These are phyloP conservation scores for Rambutsinella grinnellia DNA, from an alignment of 2,888 invertebrate genomes.

Conservation along the genomic window DNA sequence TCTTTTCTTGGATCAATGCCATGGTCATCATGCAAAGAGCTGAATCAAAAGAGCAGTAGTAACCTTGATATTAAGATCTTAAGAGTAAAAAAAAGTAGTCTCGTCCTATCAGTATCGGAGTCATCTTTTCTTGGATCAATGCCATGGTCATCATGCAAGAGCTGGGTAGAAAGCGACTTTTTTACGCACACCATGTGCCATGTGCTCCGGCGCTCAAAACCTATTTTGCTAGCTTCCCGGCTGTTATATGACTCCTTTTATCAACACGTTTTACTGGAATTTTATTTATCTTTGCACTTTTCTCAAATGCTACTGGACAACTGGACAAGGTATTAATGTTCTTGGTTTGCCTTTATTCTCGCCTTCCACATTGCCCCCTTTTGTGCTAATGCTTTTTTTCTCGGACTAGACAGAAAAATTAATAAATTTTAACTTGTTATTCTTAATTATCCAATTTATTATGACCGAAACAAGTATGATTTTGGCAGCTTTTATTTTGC, in stretches of 20 bases:
- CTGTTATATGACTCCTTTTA: background rate
- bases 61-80: constrained; percentile 19
- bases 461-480: background rate
- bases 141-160: constrained; percentile 7
- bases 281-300: too few species aligned
- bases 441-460: background rate
- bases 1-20: constrained; percentile 9
- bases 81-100: background rate
- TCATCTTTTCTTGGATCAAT: constrained; percentile 5
- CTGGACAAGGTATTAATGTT: too few species aligned
- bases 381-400: too few species aligned
- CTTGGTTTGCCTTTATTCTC: background rate
- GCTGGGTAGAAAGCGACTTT: background rate
- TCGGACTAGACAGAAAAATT: background rate
- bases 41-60: background rate
- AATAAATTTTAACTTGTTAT: background rate
- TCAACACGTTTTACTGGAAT: background rate
- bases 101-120: background rate
- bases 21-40: background rate
- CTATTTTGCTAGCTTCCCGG: background rate
- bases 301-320: background rate
- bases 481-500: background rate
- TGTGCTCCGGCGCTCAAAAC: background rate
- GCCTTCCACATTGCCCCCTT: background rate
- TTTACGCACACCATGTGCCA: constrained; percentile 19